phyloP scores from a whole-genome alignment of 2,888 invertebrate genomes.

The Fragum whitleyi region DNA sequence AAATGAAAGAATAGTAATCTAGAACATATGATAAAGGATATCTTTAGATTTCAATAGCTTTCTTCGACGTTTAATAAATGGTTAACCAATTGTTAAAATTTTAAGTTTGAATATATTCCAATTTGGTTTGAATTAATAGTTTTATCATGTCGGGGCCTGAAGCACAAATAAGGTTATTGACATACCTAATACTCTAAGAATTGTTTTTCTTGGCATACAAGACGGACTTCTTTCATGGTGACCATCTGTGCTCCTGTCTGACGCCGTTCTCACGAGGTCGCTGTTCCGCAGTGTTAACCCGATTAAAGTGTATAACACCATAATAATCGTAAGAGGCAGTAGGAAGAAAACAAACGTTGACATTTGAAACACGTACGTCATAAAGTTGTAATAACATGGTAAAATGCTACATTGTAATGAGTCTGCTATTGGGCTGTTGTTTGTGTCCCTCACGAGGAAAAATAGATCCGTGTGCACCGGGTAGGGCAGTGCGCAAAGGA shows the following conservation, averaged over 20 bases:
- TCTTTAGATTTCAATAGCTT: too few species aligned
- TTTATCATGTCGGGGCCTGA: too few species aligned
- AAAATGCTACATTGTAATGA: constrained; percentile 80
- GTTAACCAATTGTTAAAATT: too few species aligned
- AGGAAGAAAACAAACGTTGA: constrained; percentile 94
- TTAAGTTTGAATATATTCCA: too few species aligned
- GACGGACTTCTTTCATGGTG: constrained; percentile 36
- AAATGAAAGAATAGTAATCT: too few species aligned
- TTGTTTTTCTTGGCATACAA: constrained; percentile 45
- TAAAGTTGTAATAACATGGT: constrained; percentile 67
- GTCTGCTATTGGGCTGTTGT: constrained; percentile 68
- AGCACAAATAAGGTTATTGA: not conserved
- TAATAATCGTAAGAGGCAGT: constrained; percentile 90
- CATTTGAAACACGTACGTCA: constrained; percentile 89
- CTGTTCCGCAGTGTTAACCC: constrained; percentile 76
- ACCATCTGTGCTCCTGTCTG: constrained; percentile 43
- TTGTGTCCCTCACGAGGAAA: constrained; percentile 68
- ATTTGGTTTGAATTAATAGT: too few species aligned
- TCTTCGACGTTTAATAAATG: too few species aligned
- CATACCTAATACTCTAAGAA: constrained; percentile 55
- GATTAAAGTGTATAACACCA: constrained; percentile 90
- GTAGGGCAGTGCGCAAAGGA: constrained; percentile 88
- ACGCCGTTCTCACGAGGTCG: constrained; percentile 64
- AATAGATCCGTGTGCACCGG: constrained; percentile 81
- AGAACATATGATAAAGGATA: too few species aligned